Base-by-base conservation (phyloP, 2,888 invertebrate genomes). In the Folsomia candida region DNA sequence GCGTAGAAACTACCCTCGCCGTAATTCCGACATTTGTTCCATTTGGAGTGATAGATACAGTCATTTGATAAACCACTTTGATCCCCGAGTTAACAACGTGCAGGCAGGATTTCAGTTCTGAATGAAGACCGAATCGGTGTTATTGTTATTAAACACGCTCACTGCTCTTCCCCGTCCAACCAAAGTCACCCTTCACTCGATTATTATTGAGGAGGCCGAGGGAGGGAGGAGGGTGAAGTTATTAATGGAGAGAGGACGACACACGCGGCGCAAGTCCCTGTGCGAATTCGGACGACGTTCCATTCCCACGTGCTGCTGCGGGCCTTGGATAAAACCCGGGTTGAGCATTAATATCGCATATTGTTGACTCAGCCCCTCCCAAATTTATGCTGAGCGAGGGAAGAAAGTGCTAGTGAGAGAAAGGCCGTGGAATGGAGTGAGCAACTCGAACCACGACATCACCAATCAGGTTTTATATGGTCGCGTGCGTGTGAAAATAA, bases 291-390 rank as follows among this genome's bases (percentile, higher is more conserved):
- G 20, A n/a, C 18, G 47, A 24, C 63, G 63, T 37, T 25, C 63
- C 47, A 37, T 64, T 64, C 63, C 63, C 63, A 64, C 63, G 63
- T 64, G 63, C 63, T 28, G 63, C 51, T 20, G 63, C 6, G 51
- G 63, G n/a, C 51, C 4, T 14, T 37, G 54, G 54, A 18, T 20
- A 20, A 20, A 24, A 64, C 63, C 63, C 63, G 63, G 51, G 22
- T 22, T 54, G 6, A 54, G 54, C 22, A 22, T 64, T 64, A n/a
- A n/a, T n/a, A n/a, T n/a, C n/a, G n/a, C n/a, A n/a, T n/a, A 2
- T n/a, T 64, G 63, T 64, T 64, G 28, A 27, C 28, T 62, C 28
- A 54, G 18, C 22, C 51, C 24, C n/a, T n/a, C n/a, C n/a, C n/a
- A n/a, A 20, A 54, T 6, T 11, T 47, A 47, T 11, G 18, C 47